Conservation (phyloP, 2,797 vertebrate genomes). For the Phyllotis vaccarum region DNA sequence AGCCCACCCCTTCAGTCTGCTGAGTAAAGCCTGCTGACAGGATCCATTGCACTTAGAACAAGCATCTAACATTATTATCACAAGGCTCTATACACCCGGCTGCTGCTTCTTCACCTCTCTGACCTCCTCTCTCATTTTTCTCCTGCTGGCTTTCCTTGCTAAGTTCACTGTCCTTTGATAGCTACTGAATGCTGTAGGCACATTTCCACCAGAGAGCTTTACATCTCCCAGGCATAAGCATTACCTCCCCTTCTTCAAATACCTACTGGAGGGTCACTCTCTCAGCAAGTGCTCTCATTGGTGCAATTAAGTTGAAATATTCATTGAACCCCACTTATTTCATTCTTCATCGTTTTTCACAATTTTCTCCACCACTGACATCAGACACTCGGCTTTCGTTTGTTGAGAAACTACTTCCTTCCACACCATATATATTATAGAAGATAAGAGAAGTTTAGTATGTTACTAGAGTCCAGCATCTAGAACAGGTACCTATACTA, state of each 20-base stretch:
- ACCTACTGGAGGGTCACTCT: not conserved
- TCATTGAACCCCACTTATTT: not conserved
- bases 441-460: not conserved
- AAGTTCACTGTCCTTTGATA: not conserved
- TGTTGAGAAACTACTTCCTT: not conserved
- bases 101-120: not conserved
- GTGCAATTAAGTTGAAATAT: not conserved
- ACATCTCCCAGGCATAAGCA: not conserved
- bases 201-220: not conserved
- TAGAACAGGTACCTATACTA: not conserved
- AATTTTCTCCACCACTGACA: not conserved
- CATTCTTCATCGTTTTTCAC: not conserved
- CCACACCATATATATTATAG: not conserved
- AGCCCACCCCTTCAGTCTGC: not conserved
- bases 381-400: not conserved
- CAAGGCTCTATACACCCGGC: not conserved
- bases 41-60: not conserved
- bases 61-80: not conserved
- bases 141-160: not conserved
- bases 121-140: not conserved
- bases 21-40: not conserved
- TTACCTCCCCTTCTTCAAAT: not conserved
- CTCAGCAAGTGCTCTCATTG: not conserved
- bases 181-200: not conserved
- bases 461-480: not conserved